Percentiles rank a stretch among this genome's conserved stretches.
Evolutionary conservation across 2,797 vertebrate genomes (phyloP).

Genomic region (Acomys russatus): DNA sequence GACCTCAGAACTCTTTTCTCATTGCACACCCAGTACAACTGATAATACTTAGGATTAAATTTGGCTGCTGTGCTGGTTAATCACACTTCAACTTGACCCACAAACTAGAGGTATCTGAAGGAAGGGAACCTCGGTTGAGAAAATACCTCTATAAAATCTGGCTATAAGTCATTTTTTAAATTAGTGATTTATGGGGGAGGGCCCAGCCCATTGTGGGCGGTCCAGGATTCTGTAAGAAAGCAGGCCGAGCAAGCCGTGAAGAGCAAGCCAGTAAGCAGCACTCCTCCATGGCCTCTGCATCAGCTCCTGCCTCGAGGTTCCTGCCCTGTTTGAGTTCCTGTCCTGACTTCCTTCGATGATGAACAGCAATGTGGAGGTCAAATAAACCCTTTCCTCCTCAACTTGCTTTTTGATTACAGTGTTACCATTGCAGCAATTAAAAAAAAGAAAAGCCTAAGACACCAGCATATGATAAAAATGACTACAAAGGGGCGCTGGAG

Average conservation of each 20-base stretch:
- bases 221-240: neutral
- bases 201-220: neutral
- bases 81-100: neutral
- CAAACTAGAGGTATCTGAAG: neutral
- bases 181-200: neutral
- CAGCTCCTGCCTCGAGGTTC: neutral
- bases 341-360: neutral
- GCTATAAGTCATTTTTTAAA: neutral
- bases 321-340: neutral
- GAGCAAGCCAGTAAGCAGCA: neutral
- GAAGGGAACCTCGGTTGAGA: neutral
- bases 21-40: conserved; percentile 36
- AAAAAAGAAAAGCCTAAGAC: neutral
- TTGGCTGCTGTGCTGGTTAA: neutral
- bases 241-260: neutral
- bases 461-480: neutral
- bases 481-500: neutral
- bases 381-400: neutral
- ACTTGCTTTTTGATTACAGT: neutral
- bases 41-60: conserved; percentile 27
- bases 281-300: neutral
- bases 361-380: neutral
- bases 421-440: neutral
- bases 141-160: neutral
- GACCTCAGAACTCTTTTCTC: conserved; percentile 37